Evolutionary conservation across 2,888 invertebrate genomes (phyloP).

Genomic region (Papilio demoleus): DNA sequence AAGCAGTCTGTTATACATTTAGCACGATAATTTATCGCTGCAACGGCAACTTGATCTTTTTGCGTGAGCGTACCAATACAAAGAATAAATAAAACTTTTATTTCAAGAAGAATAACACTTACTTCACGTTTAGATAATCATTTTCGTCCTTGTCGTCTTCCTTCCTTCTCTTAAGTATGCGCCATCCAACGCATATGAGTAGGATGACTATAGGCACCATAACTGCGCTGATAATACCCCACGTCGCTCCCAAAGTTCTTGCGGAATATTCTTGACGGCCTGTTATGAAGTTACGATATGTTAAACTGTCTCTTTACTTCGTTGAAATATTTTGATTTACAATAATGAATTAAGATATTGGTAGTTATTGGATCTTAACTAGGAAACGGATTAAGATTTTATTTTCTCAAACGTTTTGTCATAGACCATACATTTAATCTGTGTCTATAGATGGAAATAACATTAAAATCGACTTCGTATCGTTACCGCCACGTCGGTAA

Average conservation of each 20-base stretch:
- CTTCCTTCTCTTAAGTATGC: constrained; percentile 82
- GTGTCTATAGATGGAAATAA: too few relatives aligned
- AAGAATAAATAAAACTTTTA: too few relatives aligned
- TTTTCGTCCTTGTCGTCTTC: constrained; percentile 78
- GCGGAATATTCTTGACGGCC: constrained; percentile 92
- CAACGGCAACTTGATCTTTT: background rate
- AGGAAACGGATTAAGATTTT: too few relatives aligned
- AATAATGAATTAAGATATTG: too few relatives aligned
- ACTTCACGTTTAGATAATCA: constrained; percentile 71
- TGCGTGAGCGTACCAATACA: background rate
- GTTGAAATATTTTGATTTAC: too few relatives aligned
- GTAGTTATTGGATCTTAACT: too few relatives aligned
- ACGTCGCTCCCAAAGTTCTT: constrained; percentile 89
- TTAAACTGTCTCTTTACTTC: constrained; percentile 30
- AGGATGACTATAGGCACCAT: constrained; percentile 89
- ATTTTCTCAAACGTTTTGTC: too few relatives aligned
- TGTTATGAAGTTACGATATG: constrained; percentile 57
- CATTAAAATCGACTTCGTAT: too few relatives aligned
- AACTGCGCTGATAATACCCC: constrained; percentile 90
- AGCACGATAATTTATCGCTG: background rate
- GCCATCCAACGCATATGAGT: constrained; percentile 86
- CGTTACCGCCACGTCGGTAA: too few relatives aligned
- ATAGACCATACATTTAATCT: too few relatives aligned
- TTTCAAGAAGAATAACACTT: too few relatives aligned
- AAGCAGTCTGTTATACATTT: background rate